These are phyloP conservation scores for Polydrusus pterygomalis DNA, from an alignment of 2,888 invertebrate genomes.

Conservation along the genomic window DNA sequence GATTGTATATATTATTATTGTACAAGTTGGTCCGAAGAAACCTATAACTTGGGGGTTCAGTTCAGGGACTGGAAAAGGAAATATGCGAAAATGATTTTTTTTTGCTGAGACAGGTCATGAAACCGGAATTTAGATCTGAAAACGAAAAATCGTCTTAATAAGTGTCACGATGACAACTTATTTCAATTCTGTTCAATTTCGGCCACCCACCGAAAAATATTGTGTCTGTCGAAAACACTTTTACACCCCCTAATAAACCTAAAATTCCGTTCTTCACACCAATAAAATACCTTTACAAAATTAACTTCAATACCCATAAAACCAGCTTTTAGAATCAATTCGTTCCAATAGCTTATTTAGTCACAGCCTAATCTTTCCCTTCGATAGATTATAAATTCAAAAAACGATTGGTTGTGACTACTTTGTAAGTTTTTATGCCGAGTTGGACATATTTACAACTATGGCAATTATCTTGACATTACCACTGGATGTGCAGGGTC, in stretches of 20 bases:
- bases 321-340: conserved; percentile 41
- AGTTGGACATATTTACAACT: conserved; percentile 43
- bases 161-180: neutral
- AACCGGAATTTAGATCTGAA: no score
- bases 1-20: no score
- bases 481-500: conserved; percentile 20
- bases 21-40: no score
- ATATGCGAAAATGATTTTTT: no score
- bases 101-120: no score
- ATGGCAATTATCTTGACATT: conserved; percentile 26
- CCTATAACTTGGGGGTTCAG: no score
- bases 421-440: neutral
- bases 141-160: no score
- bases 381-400: neutral
- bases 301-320: conserved; percentile 32
- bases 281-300: conserved; percentile 41
- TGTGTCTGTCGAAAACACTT: conserved; percentile 31
- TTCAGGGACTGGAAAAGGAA: no score
- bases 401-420: neutral
- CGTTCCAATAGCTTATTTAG: conserved; percentile 25
- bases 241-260: conserved; percentile 48
- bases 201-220: conserved; percentile 37
- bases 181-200: neutral
- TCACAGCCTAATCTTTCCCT: neutral
- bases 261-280: conserved; percentile 44